Evolutionary conservation across 2,797 vertebrate species (phyloP).

Genomic region (Melanogrammus aeglefinus): DNA sequence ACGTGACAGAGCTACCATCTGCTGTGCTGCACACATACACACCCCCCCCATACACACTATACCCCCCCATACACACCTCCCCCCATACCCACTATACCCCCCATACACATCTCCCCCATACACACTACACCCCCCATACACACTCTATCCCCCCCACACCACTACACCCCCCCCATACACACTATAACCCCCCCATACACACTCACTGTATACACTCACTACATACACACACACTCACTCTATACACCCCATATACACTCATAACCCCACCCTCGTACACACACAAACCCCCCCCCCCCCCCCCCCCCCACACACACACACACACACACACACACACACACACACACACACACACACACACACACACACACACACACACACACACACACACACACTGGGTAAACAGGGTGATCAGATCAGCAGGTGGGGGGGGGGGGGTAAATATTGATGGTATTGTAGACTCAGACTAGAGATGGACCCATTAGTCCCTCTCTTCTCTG

Average conservation of each 20-base stretch:
- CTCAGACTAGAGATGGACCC: background rate
- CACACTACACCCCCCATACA: constrained; percentile 23
- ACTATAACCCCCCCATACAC: constrained; percentile 2
- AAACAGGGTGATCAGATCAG: background rate
- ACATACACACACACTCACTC: background rate
- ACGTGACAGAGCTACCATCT: constrained; percentile 76
- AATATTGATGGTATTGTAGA: background rate
- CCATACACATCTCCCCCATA: background rate
- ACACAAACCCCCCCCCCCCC: background rate
- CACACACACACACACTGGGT: background rate
- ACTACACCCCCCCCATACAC: background rate
- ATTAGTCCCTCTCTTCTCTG: background rate
- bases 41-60: background rate
- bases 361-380: background rate
- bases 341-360: background rate
- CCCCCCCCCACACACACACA: background rate
- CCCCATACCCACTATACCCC: background rate
- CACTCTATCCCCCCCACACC: background rate
- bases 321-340: background rate
- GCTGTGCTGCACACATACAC: constrained; percentile 57
- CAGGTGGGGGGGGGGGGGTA: background rate
- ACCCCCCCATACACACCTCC: background rate
- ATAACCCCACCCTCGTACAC: background rate
- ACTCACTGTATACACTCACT: background rate
- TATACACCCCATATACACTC: background rate